Base-by-base conservation (phyloP, 2,113 vertebrate species). In the Dolichotis patagonum region DNA sequence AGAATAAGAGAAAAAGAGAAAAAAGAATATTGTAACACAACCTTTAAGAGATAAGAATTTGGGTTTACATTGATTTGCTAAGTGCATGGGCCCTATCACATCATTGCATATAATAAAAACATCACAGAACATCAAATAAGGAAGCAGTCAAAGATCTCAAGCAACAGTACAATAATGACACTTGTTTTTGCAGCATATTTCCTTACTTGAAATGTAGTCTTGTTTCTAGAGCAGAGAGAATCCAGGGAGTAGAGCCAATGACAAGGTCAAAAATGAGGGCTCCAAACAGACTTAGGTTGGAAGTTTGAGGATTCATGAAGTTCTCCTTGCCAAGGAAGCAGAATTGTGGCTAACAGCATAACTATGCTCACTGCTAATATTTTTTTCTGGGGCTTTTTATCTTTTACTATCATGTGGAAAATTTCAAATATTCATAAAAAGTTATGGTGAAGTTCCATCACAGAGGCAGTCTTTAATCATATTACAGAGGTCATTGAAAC, bases 361-460 rank as follows among this genome's bases (percentile, higher is more conserved):
- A 52, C 49, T 84, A 0, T 62, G 19, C 41, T 96, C 24, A n/a
- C 0, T 83, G 41, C 35, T 80, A 77, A 38, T 93, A 6, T 73
- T 83, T 81, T 81, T 78, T 85, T 52, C 49, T 69, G 65, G 8
- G 22, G 65, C 54, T 73, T 60, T 49, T 92, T 96, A 26, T 7
- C 46, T 92, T 86, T 95, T 65, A 84, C 6, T 94, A 12, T 63
- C 10, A 32, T 63, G n/a, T 80, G 54, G 82, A 94, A 96, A 88
- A 28, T 73, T 71, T 78, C 41, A 90, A 65, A 46, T 88, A 58
- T 63, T 90, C 73, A 58, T 71, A 65, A 43, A 85, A 69, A 69
- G 67, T 35, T 35, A 35, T 10, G 12, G 52, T 94, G 14, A 94
- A n/a, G 4, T 49, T 95, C 41, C 7, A 43, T 73, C 71, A 63